These are phyloP conservation scores for Phenganax stokvisi DNA, from an alignment of 92 coral and sea anemone species.

Conservation along the genomic window DNA sequence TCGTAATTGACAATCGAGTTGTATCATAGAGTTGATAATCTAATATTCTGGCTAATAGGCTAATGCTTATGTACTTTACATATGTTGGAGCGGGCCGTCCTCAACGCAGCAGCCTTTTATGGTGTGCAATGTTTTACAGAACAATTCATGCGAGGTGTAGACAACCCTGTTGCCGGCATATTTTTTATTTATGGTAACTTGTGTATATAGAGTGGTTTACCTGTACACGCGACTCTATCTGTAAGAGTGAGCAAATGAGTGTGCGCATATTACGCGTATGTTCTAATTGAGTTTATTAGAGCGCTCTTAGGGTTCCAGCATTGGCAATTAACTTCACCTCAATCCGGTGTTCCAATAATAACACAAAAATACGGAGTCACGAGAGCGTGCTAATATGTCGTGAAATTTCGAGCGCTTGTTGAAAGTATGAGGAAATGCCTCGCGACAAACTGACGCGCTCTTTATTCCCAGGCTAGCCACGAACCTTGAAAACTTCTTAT, in stretches of 20 bases:
- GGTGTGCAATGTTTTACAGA: too few relatives aligned
- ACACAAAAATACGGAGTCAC: slow-evolving; percentile 12
- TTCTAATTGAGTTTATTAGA: neutral
- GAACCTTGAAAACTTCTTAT: neutral
- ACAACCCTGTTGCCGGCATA: too few relatives aligned
- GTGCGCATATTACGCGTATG: neutral
- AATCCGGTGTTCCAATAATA: neutral
- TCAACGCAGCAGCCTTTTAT: too few relatives aligned
- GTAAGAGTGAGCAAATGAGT: neutral
- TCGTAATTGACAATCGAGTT: neutral
- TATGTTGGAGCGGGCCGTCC: too few relatives aligned
- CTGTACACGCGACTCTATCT: too few relatives aligned
- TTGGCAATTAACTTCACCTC: slow-evolving; percentile 4
- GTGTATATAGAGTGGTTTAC: too few relatives aligned
- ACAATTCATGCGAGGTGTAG: too few relatives aligned
- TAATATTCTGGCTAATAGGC: neutral
- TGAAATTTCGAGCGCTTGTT: neutral
- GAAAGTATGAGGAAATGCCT: slow-evolving; percentile 20
- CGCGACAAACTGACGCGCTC: slow-evolving; percentile 23
- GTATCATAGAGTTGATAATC: neutral
- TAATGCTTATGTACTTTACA: too few relatives aligned
- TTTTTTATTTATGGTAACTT: too few relatives aligned
- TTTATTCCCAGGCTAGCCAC: slow-evolving; percentile 7
- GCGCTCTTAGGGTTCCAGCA: neutral
- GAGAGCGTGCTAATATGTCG: slow-evolving; percentile 4